Base-by-base conservation (phyloP, 2,113 vertebrate species). In the Sula dactylatra region DNA sequence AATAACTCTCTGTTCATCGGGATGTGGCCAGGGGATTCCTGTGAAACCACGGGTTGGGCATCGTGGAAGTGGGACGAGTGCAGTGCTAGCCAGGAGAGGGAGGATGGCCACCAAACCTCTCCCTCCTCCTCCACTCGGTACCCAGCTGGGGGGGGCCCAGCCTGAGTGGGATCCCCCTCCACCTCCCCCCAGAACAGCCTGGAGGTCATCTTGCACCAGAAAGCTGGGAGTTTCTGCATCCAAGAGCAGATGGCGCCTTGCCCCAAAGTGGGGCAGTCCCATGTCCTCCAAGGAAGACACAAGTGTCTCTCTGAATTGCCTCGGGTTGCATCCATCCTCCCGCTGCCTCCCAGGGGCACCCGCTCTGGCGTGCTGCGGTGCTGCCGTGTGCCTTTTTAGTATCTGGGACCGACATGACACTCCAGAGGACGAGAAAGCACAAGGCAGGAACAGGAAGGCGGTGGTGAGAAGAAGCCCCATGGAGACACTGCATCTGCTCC, bases 401-500 rank as follows among this genome's bases (percentile, higher is more conserved):
- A 82, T 56, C 72, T 29, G 83, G 58, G 70, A 29, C 66, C 54
- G 71, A 69, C 0, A 9, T 26, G 52, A 24, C 15, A 5, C 88
- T 93, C 91, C 87, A 65, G 86, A 94, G 96, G 76, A 95, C 0
- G 2, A 29, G 78, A 50, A 82, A 82, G 70, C 94, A 55, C 90
- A 42, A 62, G 36, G 71, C 78, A 20, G 90, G 58, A 80, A 70
- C 16, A 42, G 87, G 71, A 94, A 93, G 64, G 61, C 1, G 26
- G 58, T 45, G 73, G 78, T 0, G 2, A 94, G 90, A 56, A 42
- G 94, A 26, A 93, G 66, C 84, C 93, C 94, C 86, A 26, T 62
- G 82, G 94, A 97, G 95, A 85, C 81, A 50, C 70, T 66, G 72
- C 94, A 95, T 94, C 94, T 97, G 95, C 90, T 96, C 86, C 78